A percentile compares a stretch with the other conserved stretches of the same genome.
These are phyloP conservation scores for Holocentrus rufus DNA, from an alignment of 2,797 vertebrate genomes.

Conservation along the genomic window DNA sequence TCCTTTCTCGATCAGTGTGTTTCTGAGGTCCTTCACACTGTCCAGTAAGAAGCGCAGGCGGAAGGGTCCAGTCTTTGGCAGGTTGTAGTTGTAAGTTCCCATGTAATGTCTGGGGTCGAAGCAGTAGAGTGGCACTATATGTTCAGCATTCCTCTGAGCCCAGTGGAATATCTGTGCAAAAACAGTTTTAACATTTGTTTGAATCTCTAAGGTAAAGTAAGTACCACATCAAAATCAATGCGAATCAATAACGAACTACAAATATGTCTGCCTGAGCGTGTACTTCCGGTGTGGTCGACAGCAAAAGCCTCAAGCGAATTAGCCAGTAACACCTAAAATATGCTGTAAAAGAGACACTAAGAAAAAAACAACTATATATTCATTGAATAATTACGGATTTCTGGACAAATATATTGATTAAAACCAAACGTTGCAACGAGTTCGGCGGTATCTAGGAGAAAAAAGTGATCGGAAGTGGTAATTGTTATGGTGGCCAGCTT, in stretches of 20 bases:
- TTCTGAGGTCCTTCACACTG: constrained; percentile 82
- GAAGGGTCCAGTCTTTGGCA: constrained; percentile 85
- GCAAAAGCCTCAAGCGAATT: too few species aligned
- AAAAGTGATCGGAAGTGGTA: too few species aligned
- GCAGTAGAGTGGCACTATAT: constrained; percentile 87
- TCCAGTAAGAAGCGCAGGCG: constrained; percentile 84
- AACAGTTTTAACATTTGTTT: not conserved
- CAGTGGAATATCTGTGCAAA: constrained; percentile 82
- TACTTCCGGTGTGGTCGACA: not conserved
- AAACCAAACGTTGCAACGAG: too few species aligned
- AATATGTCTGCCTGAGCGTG: not conserved
- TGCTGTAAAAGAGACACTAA: too few species aligned
- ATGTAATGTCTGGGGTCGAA: constrained; percentile 85
- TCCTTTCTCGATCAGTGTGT: constrained; percentile 78
- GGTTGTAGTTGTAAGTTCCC: constrained; percentile 79
- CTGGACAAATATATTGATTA: too few species aligned
- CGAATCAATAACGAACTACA: constrained; percentile 1
- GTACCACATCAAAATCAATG: not conserved
- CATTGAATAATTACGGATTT: too few species aligned
- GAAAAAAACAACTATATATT: too few species aligned
- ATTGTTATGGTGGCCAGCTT: too few species aligned
- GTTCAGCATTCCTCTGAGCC: constrained; percentile 82
- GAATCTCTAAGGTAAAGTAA: not conserved
- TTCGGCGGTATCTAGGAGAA: too few species aligned
- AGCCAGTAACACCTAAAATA: too few species aligned